These are phyloP conservation scores for Andrena chrysosceles DNA, from an alignment of 2,888 invertebrate genomes.

Conservation along the genomic window DNA sequence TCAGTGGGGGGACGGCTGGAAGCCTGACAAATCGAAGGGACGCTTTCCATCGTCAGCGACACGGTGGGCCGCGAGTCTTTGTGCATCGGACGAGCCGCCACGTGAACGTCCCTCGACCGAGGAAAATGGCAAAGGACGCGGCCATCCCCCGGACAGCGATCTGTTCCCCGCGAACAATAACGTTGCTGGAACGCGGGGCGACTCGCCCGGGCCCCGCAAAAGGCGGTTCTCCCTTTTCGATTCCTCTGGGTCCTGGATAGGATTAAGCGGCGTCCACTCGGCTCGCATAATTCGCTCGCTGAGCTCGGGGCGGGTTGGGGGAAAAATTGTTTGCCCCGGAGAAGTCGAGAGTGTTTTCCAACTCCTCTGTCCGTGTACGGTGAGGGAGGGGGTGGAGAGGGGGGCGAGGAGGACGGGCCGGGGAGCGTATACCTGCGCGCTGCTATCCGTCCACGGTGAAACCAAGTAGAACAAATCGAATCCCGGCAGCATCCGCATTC, in stretches of 20 bases:
- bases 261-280: constrained; percentile 34
- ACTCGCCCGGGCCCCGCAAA: not conserved
- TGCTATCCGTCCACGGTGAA: constrained; percentile 60
- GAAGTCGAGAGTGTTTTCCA: not conserved
- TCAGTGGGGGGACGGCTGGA: constrained; percentile 17
- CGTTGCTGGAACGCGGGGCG: not conserved
- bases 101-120: not conserved
- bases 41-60: constrained; percentile 5
- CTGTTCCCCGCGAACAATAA: constrained; percentile 23
- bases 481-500: constrained; percentile 63
- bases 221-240: constrained; percentile 1
- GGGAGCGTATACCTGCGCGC: constrained; percentile 25
- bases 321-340: constrained; percentile 2
- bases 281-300: not conserved
- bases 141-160: constrained; percentile 4
- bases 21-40: constrained; percentile 48
- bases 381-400: not conserved
- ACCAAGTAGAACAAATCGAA: constrained; percentile 68
- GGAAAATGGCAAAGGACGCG: constrained; percentile 29
- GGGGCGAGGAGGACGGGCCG: not conserved
- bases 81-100: constrained; percentile 22
- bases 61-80: not conserved
- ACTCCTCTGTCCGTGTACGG: not conserved
- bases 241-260: constrained; percentile 9
- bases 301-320: too few species aligned